Evolutionary conservation across 2,888 invertebrate genomes (phyloP), one percentile per base, ranked within the genome.

Genomic region (Sinelater perroti): DNA sequence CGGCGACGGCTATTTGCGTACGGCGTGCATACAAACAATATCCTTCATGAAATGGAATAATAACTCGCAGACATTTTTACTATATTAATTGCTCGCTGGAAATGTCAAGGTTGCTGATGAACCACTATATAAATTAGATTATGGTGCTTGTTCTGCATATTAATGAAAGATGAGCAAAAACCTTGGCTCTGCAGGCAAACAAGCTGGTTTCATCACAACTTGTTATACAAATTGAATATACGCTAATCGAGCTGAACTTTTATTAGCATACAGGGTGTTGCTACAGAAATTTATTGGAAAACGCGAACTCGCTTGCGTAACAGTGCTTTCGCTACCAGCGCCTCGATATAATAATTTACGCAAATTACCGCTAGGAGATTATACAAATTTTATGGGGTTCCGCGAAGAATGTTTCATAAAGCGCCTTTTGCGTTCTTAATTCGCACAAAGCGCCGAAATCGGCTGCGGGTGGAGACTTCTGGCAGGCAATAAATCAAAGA

Each of bases 91-190:
- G 70, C 68, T 62, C 60, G 62, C 60, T 64, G 63, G 60, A 73
- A 72, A 73, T 73, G 73, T 71, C 73, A 73, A 73, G 73, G 73
- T 67, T 66, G 50, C 38, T 33, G 58, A 53, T 59, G 66, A 62
- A 69, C 71, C 69, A 70, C 72, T 71, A 71, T 68, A 72, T 72
- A 72, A 71, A 69, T 69, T 71, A 71, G 68, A 69, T 68, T 69
- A 71, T 66, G 67, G 67, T 67, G 70, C 68, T 66, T 65, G 65
- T 67, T 65, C 62, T 63, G 67, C 66, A 67, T 67, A 67, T 68
- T 71, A 71, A 70, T 70, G 70, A 68, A 68, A 62, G 68, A 68
- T 66, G 67, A 67, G 64, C 63, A 57, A 58, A 67, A 59, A 63
- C 67, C 66, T 69, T 61, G 61, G 56, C 46, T 59, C 18, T 53